Percentiles rank a stretch among this genome's conserved stretches.
phyloP scores from a whole-genome alignment of 2,888 invertebrate species.

The Dynastes tityus region DNA sequence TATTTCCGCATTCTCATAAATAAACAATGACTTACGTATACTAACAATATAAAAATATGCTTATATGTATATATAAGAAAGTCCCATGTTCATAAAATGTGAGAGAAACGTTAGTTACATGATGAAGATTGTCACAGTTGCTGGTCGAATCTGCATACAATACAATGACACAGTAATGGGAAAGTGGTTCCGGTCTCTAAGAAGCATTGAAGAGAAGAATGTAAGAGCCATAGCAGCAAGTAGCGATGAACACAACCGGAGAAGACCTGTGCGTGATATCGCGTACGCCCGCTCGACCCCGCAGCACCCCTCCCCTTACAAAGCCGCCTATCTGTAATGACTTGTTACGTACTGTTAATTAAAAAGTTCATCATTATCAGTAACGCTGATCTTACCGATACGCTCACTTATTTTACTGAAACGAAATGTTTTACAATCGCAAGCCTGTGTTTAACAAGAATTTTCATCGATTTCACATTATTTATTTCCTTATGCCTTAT shows the following conservation, averaged over 20 bases:
- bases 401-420: constrained; percentile 52
- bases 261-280: constrained; percentile 32
- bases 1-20: constrained; percentile 2
- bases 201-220: constrained; percentile 40
- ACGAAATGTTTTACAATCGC: constrained; percentile 43
- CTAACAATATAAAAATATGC: background rate
- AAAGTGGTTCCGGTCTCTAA: constrained; percentile 67
- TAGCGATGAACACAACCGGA: constrained; percentile 48
- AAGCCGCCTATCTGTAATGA: constrained; percentile 34
- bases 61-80: constrained; percentile 27
- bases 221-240: constrained; percentile 27
- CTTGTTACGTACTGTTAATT: constrained; percentile 71
- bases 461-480: constrained; percentile 16
- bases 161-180: constrained; percentile 70
- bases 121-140: constrained; percentile 70
- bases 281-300: constrained; percentile 1
- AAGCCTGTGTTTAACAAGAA: constrained; percentile 33
- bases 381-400: constrained; percentile 49
- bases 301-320: constrained; percentile 52
- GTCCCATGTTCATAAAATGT: constrained; percentile 49
- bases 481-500: constrained; percentile 28
- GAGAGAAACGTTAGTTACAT: constrained; percentile 53
- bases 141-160: constrained; percentile 70
- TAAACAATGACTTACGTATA: background rate
- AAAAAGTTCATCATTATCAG: constrained; percentile 67